Base-by-base conservation (phyloP, 2,113 vertebrate species). In the Tiliqua scincoides region DNA sequence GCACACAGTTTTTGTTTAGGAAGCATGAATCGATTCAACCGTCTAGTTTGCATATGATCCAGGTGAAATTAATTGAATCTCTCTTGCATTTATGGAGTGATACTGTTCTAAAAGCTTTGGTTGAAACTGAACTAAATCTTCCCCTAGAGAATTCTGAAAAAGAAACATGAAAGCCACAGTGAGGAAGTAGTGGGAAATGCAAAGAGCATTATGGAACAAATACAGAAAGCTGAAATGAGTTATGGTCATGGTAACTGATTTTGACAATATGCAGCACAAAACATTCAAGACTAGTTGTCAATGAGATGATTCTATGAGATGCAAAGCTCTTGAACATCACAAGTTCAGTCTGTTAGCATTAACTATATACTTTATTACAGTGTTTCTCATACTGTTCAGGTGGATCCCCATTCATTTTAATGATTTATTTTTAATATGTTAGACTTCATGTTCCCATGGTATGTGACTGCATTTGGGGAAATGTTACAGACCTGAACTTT, bases 211-310 rank as follows among this genome's bases (percentile, higher is more conserved):
- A 30, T 75, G 77, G 85, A 84, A 74, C 40, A 68, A 57, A 91
- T 63, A 52, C 61, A 57, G 89, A 74, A 85, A 54, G 63, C 7
- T 82, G 4, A 32, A 61, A 82, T 20, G 81, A 86, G 14, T 37
- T 25, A 6, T 5, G 63, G n/a, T 23, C 62, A 76, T 76, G 72
- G 72, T 73, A 78, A 84, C 43, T 43, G 54, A 70, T 87, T 84
- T 1, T 90, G 68, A 83, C 82, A 43, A 83, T 48, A 57, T 18
- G 48, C 23, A 43, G 27, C 74, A 35, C 62, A 92, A 85, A 87
- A 79, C 87, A 84, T 94, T 82, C 40, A 40, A 88, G 79, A 40
- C 25, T 89, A 10, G 76, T 82, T 86, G 86, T 27, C 70, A 72
- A 88, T 88, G 63, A 35, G 75, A 23, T 88, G 70, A 82, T 67